A percentile compares a stretch with the other conserved stretches of the same genome.
phyloP scores from a whole-genome alignment of 2,888 invertebrate species.

The Catocala sponsa region DNA sequence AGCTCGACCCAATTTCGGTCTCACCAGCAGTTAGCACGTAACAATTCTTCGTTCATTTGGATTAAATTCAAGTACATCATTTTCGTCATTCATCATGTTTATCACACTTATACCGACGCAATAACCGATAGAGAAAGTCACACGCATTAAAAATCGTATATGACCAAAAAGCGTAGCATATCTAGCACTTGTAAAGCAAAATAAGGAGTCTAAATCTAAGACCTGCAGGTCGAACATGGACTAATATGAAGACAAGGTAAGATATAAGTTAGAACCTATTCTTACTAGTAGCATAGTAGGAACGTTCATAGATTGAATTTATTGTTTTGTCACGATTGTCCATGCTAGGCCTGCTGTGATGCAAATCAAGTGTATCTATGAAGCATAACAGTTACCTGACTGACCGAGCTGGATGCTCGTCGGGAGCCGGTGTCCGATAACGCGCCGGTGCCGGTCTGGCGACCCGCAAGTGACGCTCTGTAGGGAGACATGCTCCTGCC shows the following conservation, averaged over 20 bases:
- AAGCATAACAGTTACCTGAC: constrained; percentile 86
- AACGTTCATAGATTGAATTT: too few relatives aligned
- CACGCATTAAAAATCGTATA: too few relatives aligned
- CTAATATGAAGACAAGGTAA: background rate
- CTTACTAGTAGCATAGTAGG: too few relatives aligned
- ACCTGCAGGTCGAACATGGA: constrained; percentile 43
- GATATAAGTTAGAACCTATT: too few relatives aligned
- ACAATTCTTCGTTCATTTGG: too few relatives aligned
- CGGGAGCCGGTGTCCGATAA: constrained; percentile 89
- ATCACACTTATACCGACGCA: too few relatives aligned
- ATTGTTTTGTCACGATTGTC: background rate
- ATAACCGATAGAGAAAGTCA: too few relatives aligned
- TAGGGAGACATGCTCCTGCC: constrained; percentile 90
- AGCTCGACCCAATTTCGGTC: too few relatives aligned
- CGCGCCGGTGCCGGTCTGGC: constrained; percentile 76
- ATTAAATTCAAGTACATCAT: too few relatives aligned
- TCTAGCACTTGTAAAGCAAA: constrained; percentile 3
- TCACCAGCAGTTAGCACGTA: too few relatives aligned
- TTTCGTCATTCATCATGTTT: too few relatives aligned
- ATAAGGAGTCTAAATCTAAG: constrained; percentile 4
- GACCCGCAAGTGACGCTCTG: constrained; percentile 83
- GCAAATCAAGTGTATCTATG: constrained; percentile 11
- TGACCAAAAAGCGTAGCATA: background rate
- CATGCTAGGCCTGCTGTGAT: background rate
- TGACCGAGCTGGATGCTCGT: constrained; percentile 92